Evolutionary conservation across 2,797 vertebrate species (phyloP).

Genomic region (Sebastes diploproa): DNA sequence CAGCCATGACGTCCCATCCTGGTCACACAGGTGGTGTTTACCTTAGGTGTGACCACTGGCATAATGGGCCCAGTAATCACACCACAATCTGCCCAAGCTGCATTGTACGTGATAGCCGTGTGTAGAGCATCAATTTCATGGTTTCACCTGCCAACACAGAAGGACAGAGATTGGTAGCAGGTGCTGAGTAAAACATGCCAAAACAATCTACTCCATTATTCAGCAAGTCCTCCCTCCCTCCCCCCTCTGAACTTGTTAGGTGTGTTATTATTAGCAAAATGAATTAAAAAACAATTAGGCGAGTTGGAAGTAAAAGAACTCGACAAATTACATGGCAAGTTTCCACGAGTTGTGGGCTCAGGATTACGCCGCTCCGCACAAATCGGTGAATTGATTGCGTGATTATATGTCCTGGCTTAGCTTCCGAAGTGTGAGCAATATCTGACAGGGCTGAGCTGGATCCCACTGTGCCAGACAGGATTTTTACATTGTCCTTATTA

Average conservation of each 20-base stretch:
- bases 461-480: conserved; percentile 58
- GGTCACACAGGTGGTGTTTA: conserved; percentile 71
- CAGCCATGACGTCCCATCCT: conserved; percentile 12
- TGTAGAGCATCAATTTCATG: conserved; percentile 66
- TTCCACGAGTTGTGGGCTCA: conserved; percentile 25
- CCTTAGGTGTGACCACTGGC: conserved; percentile 60
- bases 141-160: conserved; percentile 66
- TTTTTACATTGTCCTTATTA: conserved; percentile 77
- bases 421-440: conserved; percentile 40
- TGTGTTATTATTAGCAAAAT: conserved; percentile 66
- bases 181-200: conserved; percentile 63
- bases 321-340: conserved; percentile 37
- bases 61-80: conserved; percentile 60
- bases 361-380: conserved; percentile 26
- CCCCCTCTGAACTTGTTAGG: conserved; percentile 43
- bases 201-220: conserved; percentile 66
- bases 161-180: conserved; percentile 61
- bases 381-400: conserved; percentile 57
- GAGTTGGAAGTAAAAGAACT: conserved; percentile 44
- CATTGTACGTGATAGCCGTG: conserved; percentile 54
- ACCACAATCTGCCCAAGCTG: conserved; percentile 41
- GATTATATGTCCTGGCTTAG: conserved; percentile 61
- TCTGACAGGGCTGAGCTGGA: conserved; percentile 67
- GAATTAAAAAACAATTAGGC: conserved; percentile 69
- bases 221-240: neutral